These are phyloP conservation scores for Frankliniella intonsa DNA, from an alignment of 2,888 invertebrate species.

Conservation along the genomic window DNA sequence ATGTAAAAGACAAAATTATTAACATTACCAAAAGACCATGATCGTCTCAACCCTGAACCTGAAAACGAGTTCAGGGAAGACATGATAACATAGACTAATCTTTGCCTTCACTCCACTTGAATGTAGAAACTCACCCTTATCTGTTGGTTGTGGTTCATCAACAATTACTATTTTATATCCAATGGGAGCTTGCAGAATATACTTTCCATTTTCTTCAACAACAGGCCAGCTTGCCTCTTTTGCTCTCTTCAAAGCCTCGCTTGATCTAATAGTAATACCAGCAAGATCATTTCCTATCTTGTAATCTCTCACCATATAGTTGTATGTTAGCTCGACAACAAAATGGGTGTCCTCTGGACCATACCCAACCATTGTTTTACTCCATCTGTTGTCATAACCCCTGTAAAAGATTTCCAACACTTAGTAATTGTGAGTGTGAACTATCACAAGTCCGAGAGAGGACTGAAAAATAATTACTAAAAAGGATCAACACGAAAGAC, in stretches of 20 bases:
- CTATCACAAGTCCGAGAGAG: slow-evolving; percentile 14
- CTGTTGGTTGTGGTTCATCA: slow-evolving; percentile 62
- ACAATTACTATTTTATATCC: slow-evolving; percentile 83
- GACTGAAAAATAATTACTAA: slow-evolving; percentile 26
- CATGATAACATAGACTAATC: too few species aligned
- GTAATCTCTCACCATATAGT: slow-evolving; percentile 87
- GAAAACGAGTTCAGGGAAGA: neutral
- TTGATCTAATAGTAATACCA: slow-evolving; percentile 78
- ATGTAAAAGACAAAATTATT: neutral
- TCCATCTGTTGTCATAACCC: slow-evolving; percentile 97
- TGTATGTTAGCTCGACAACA: slow-evolving; percentile 94
- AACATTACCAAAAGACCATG: slow-evolving; percentile 27
- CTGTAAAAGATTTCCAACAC: slow-evolving; percentile 50
- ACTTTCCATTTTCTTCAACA: slow-evolving; percentile 54
- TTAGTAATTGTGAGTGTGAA: slow-evolving; percentile 30
- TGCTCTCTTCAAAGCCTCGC: slow-evolving; percentile 69
- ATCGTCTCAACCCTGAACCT: neutral
- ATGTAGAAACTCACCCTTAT: slow-evolving; percentile 55
- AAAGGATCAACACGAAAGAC: slow-evolving; percentile 30
- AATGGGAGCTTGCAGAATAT: slow-evolving; percentile 77
- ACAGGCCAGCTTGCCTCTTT: slow-evolving; percentile 68
- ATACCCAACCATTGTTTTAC: slow-evolving; percentile 98
- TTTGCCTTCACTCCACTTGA: neutral
- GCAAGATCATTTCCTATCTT: slow-evolving; percentile 78
- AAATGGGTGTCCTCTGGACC: slow-evolving; percentile 93